Evolutionary conservation across 2,113 vertebrate genomes (phyloP).

Genomic region (Cygnus atratus): DNA sequence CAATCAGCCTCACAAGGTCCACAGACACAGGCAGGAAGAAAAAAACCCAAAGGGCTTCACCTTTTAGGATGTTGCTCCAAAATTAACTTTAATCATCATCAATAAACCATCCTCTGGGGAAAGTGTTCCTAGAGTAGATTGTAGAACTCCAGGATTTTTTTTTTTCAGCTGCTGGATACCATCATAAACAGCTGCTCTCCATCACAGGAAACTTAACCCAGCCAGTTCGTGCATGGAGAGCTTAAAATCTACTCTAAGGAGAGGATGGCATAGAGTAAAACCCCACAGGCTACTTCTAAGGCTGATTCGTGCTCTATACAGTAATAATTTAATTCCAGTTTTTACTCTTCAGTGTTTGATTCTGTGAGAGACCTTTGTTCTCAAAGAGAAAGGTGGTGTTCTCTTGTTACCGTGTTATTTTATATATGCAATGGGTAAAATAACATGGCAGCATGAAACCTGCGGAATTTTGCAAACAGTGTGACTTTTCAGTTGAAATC

Average conservation of each 20-base stretch:
- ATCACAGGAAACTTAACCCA: background rate
- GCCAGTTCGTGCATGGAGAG: background rate
- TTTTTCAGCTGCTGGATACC: background rate
- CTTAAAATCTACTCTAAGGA: background rate
- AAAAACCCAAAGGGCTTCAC: background rate
- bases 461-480: background rate
- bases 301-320: background rate
- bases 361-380: background rate
- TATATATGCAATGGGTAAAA: background rate
- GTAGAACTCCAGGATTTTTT: background rate
- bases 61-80: background rate
- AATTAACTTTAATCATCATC: background rate
- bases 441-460: rapidly evolving
- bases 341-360: background rate
- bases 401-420: background rate
- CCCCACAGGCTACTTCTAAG: background rate
- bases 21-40: background rate
- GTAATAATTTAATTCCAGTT: background rate
- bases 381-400: background rate
- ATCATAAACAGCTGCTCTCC: slow-evolving; percentile 2
- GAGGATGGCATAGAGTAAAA: background rate
- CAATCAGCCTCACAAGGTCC: slow-evolving; percentile 44
- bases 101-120: background rate
- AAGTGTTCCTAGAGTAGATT: background rate
- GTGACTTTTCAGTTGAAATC: background rate